Conservation (phyloP, 1,140 invertebrate genomes). For the Geopemphigus sp. region DNA sequence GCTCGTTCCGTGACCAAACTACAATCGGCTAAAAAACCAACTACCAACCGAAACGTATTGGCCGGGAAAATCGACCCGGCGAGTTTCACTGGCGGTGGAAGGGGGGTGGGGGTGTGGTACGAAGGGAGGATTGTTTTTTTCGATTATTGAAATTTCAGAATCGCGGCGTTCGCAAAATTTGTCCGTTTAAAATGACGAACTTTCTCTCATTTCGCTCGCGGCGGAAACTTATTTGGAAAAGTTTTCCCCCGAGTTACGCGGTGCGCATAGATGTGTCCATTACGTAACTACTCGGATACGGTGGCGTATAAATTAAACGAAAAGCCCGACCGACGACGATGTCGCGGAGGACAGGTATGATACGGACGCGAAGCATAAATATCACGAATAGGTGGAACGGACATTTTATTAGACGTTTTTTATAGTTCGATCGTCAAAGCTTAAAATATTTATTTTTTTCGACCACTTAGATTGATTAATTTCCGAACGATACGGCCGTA, state of each 20-base stretch:
- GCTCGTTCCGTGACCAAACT: too few species aligned
- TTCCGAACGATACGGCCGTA: not conserved
- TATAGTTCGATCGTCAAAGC: not conserved
- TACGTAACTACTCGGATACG: too few species aligned
- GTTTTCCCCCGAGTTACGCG: not conserved
- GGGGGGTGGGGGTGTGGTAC: too few species aligned
- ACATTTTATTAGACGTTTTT: not conserved
- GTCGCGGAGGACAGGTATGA: not conserved
- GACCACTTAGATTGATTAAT: constrained; percentile 6
- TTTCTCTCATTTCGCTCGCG: not conserved
- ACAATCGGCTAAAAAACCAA: too few species aligned
- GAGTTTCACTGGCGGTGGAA: too few species aligned
- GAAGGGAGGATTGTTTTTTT: too few species aligned
- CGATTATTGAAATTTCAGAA: not conserved
- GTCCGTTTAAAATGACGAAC: not conserved
- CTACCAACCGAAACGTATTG: too few species aligned
- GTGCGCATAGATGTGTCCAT: too few species aligned
- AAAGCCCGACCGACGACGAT: not conserved
- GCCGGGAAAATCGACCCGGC: too few species aligned
- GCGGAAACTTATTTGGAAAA: not conserved
- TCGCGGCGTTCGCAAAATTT: not conserved
- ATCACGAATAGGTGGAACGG: not conserved
- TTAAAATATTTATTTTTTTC: not conserved
- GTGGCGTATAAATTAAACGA: not conserved
- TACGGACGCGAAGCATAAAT: too few species aligned